Conservation (phyloP, 2,797 vertebrate genomes). For the Valencia hispanica region DNA sequence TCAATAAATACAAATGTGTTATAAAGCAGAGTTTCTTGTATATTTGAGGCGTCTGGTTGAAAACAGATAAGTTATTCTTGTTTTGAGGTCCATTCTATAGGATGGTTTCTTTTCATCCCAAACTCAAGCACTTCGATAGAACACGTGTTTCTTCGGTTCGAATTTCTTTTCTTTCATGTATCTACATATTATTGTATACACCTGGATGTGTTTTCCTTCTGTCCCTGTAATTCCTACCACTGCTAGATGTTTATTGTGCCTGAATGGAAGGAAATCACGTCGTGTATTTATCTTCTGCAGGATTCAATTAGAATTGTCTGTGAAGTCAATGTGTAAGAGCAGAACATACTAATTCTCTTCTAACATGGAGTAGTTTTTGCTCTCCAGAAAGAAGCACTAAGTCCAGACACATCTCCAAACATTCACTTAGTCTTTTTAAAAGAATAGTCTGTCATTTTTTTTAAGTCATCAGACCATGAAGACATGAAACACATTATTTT, state of each 20-base stretch:
- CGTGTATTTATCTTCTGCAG: constrained; percentile 50
- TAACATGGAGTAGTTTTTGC: background rate
- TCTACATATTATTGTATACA: background rate
- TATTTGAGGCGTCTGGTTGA: constrained; percentile 26
- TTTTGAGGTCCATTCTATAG: constrained; percentile 18
- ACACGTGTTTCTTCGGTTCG: constrained; percentile 22
- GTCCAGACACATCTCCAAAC: background rate
- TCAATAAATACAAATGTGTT: constrained; percentile 44
- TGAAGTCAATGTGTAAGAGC: constrained; percentile 22
- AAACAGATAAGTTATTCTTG: constrained; percentile 8
- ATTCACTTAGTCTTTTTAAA: background rate
- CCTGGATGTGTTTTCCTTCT: background rate
- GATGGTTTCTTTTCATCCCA: constrained; percentile 56
- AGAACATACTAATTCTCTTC: background rate
- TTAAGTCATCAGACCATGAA: background rate
- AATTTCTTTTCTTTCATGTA: background rate
- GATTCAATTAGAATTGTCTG: constrained; percentile 38
- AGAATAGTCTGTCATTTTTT: background rate
- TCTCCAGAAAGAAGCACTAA: background rate
- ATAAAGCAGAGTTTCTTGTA: constrained; percentile 22
- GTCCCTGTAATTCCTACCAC: background rate
- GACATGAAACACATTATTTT: background rate
- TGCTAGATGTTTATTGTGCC: constrained; percentile 36
- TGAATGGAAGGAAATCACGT: constrained; percentile 13
- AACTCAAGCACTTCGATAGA: constrained; percentile 20